These are phyloP conservation scores for Poecilia picta DNA, from an alignment of 2,797 vertebrate genomes.

Conservation along the genomic window DNA sequence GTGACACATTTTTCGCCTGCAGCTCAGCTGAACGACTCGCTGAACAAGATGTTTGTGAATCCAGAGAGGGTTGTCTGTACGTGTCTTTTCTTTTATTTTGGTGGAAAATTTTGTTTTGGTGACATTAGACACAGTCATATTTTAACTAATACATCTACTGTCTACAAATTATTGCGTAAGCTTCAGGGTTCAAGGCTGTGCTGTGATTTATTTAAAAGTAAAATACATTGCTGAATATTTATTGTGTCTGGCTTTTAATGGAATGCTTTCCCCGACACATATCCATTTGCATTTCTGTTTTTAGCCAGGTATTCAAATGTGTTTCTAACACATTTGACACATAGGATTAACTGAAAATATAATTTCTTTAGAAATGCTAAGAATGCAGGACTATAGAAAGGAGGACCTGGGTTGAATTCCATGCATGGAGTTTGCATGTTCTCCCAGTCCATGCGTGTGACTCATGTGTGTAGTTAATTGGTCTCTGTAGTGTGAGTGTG, in stretches of 20 bases:
- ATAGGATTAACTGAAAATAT: not conserved
- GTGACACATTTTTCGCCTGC: not conserved
- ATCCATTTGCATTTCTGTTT: not conserved
- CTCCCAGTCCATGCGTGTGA: too few relatives aligned
- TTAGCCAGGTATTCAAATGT: not conserved
- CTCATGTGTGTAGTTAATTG: too few relatives aligned
- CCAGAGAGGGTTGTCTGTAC: not conserved
- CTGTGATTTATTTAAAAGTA: conserved; percentile 2
- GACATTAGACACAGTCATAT: not conserved
- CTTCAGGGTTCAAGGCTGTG: not conserved
- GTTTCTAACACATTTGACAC: not conserved
- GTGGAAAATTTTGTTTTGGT: not conserved
- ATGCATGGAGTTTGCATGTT: too few relatives aligned
- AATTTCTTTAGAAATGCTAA: not conserved
- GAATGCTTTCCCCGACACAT: not conserved
- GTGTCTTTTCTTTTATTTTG: not conserved
- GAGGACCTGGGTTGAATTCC: too few relatives aligned
- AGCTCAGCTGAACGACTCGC: not conserved
- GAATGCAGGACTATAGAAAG: not conserved
- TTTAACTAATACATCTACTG: not conserved
- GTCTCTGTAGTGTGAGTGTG: too few relatives aligned
- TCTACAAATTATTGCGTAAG: not conserved
- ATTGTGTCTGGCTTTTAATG: not conserved
- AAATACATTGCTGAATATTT: not conserved
- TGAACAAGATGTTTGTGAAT: not conserved